Evolutionary conservation across 2,113 vertebrate genomes (phyloP), one percentile per base, ranked within the genome.

Genomic region (Platysternon megacephalum): DNA sequence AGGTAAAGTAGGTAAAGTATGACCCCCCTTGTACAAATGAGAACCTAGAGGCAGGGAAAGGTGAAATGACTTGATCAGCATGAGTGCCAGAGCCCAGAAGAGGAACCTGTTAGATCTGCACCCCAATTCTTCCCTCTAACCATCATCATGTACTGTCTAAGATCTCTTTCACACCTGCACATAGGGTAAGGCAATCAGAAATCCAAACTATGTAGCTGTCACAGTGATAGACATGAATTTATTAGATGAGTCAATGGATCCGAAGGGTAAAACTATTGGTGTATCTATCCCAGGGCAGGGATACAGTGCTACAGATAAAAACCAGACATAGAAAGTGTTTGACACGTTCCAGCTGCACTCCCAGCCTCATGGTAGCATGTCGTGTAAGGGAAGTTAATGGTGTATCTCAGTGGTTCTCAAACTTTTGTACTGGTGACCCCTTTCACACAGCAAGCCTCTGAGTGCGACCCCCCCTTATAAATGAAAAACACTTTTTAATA

Each of bases 321-420:
- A 72, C 19, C 52, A 44, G 12, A 22, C 8, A 44, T 6, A 46
- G 11, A 46, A 78, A 11, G 24, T 78, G 42, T 44, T 44, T 44
- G 44, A 44, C 42, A 28, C 4, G 6, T 46, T 46, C 74, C 16
- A 3, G 1, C 0, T 0, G 76, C 14, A 1, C 8, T 8, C 3
- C n/a, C 1, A 32, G 16, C 87, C 35, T 2, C 3, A n/a, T 9
- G 35, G 61, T 2, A 24, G 52, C 42, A 14, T 72, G 0, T 39
- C 0, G 24, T 0, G 1, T 12, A 0, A 4, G 0, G 14, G 1
- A 10, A 91, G 48, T 42, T 6, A 4, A 1, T 9, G 6, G 51
- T 0, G 22, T 2, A 2, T 12, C 29, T 2, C 51, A 52, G 52
- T 48, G 48, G 11, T 3, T 48, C 48, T 48, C 48, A 12, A 48